Evolutionary conservation across 2,888 invertebrate genomes (phyloP).

Genomic region (Thereva unica): DNA sequence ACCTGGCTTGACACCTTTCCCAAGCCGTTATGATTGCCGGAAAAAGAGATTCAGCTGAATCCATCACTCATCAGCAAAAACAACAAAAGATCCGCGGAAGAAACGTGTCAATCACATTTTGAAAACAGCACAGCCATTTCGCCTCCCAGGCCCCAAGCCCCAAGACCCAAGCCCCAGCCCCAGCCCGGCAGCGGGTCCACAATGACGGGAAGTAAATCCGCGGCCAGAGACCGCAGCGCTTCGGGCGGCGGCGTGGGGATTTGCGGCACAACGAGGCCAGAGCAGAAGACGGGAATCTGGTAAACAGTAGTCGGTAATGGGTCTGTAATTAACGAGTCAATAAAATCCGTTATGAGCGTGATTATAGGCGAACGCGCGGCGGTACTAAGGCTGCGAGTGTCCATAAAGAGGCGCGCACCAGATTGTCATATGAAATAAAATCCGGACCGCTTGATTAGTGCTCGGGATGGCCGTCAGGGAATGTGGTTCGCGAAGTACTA

Average conservation of each 20-base stretch:
- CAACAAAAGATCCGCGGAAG: not conserved
- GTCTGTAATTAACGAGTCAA: slow-evolving; percentile 46
- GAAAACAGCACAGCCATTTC: slow-evolving; percentile 10
- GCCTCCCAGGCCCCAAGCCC: slow-evolving; percentile 11
- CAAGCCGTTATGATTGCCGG: too few species aligned
- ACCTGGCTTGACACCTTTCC: too few species aligned
- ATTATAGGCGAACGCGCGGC: not conserved
- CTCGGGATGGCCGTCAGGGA: too few species aligned
- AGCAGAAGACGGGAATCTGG: not conserved
- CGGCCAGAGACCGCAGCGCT: too few species aligned
- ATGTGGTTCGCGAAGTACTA: too few species aligned
- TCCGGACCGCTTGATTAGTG: too few species aligned
- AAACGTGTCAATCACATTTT: slow-evolving; percentile 24
- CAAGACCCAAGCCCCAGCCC: not conserved
- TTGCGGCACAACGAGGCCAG: not conserved
- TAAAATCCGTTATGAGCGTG: slow-evolving; percentile 41
- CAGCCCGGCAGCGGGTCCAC: not conserved
- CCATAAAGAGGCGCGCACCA: not conserved
- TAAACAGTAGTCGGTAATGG: slow-evolving; percentile 41
- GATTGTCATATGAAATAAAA: too few species aligned
- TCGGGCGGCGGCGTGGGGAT: not conserved
- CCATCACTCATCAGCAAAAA: too few species aligned
- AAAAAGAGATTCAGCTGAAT: too few species aligned
- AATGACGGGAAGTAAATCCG: slow-evolving; percentile 14
- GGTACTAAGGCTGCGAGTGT: not conserved